Percentiles rank a stretch among this genome's conserved stretches.
These are phyloP conservation scores for Petromus typicus DNA, from an alignment of 2,113 vertebrate species.

Conservation along the genomic window DNA sequence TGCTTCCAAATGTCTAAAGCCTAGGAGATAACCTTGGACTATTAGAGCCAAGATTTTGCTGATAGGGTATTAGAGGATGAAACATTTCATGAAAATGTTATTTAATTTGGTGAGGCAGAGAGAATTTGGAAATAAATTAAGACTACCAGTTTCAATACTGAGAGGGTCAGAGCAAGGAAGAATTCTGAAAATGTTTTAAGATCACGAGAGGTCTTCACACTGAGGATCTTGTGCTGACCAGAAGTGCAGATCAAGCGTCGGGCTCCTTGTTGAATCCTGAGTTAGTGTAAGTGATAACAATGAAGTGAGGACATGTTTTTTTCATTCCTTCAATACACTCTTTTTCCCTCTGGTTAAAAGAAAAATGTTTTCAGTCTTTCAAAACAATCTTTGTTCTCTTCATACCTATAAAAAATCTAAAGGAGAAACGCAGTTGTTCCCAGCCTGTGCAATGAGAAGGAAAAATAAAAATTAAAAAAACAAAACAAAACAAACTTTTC, in stretches of 20 bases:
- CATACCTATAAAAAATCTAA: constrained; percentile 38
- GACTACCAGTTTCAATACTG: constrained; percentile 34
- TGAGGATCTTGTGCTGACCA: constrained; percentile 17
- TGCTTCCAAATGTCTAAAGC: constrained; percentile 17
- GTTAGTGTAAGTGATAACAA: constrained; percentile 63
- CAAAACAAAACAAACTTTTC: not conserved
- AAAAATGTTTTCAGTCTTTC: constrained; percentile 33
- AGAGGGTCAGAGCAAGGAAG: constrained; percentile 19
- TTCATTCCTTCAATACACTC: not conserved
- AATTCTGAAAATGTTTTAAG: constrained; percentile 56
- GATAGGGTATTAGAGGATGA: constrained; percentile 30
- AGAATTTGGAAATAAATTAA: constrained; percentile 50
- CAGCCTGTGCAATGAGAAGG: not conserved
- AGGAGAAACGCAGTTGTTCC: constrained; percentile 43
- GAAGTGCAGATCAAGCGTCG: constrained; percentile 50
- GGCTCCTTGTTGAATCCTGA: constrained; percentile 29
- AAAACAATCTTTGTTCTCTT: constrained; percentile 58
- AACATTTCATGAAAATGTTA: constrained; percentile 22
- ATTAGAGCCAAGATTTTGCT: constrained; percentile 18
- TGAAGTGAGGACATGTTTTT: not conserved
- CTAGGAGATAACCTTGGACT: not conserved
- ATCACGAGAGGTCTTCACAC: not conserved
- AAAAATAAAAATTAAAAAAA: not conserved
- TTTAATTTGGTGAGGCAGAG: constrained; percentile 40
- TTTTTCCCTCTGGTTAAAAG: constrained; percentile 22